A percentile compares a stretch with the other conserved stretches of the same genome.
Conservation (phyloP, 2,888 invertebrate species). For the Polyommatus icarus region DNA sequence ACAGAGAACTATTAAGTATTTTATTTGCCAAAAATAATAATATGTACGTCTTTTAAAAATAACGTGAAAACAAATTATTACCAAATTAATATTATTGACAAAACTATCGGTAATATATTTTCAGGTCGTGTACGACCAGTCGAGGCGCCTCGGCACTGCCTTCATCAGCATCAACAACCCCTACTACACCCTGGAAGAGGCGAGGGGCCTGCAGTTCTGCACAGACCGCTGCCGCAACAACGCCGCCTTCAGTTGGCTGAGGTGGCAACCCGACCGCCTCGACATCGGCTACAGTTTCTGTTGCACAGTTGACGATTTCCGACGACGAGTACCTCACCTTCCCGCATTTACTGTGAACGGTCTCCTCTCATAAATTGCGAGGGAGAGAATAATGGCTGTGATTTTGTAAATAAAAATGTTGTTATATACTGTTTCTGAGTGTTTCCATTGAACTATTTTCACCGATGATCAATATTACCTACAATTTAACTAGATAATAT, state of each 20-base stretch:
- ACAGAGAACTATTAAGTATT: no score
- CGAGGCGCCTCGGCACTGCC: constrained; percentile 74
- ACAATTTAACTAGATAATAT: no score
- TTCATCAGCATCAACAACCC: constrained; percentile 84
- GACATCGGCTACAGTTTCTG: constrained; percentile 82
- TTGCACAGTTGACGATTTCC: constrained; percentile 80
- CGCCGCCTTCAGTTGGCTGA: constrained; percentile 80
- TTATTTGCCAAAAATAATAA: no score
- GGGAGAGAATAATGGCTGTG: constrained; percentile 19
- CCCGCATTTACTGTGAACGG: constrained; percentile 74
- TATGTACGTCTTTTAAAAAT: no score
- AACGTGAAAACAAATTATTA: no score
- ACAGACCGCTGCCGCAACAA: constrained; percentile 78
- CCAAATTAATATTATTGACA: no score
- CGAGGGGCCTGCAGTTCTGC: constrained; percentile 71
- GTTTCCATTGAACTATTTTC: no score
- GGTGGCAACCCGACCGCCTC: constrained; percentile 75
- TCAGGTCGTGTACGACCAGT: constrained; percentile 78
- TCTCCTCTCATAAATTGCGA: constrained; percentile 55
- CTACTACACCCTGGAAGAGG: constrained; percentile 65
- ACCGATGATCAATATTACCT: no score
- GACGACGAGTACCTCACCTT: constrained; percentile 73
- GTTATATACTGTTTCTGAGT: not conserved
- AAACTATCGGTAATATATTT: not conserved
- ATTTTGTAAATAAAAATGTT: not conserved